These are phyloP conservation scores for Phoenicopterus ruber DNA, from an alignment of 2,113 vertebrate species.

Conservation along the genomic window DNA sequence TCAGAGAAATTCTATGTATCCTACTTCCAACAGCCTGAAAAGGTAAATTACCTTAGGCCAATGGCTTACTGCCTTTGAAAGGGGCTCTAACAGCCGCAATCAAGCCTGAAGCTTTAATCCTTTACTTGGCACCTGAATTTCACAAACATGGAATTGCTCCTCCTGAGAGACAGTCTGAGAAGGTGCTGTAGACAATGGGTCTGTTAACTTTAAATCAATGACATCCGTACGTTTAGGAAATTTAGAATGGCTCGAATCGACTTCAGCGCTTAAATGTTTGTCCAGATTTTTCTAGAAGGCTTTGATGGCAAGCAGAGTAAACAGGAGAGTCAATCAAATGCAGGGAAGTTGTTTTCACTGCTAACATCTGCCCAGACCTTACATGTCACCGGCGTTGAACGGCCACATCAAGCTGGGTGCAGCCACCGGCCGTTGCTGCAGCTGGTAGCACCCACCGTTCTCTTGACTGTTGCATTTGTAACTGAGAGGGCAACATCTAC, in stretches of 20 bases:
- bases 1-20: not conserved
- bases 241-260: not conserved
- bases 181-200: not conserved
- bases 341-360: not conserved
- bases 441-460: not conserved
- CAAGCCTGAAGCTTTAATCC: not conserved
- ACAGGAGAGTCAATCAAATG: not conserved
- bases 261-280: not conserved
- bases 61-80: slow-evolving; percentile 15
- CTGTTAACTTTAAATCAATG: not conserved
- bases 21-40: not conserved
- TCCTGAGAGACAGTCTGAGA: not conserved
- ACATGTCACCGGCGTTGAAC: accelerated
- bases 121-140: slow-evolving; percentile 22
- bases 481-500: not conserved
- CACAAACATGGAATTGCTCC: not conserved
- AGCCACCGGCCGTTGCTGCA: not conserved
- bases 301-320: not conserved
- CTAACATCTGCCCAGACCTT: not conserved
- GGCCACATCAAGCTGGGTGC: not conserved
- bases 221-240: not conserved
- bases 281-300: not conserved
- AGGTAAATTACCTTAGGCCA: slow-evolving; percentile 20
- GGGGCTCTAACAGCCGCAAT: not conserved
- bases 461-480: not conserved